Conservation (phyloP, 2,113 vertebrate species). For the Trogon surrucura region DNA sequence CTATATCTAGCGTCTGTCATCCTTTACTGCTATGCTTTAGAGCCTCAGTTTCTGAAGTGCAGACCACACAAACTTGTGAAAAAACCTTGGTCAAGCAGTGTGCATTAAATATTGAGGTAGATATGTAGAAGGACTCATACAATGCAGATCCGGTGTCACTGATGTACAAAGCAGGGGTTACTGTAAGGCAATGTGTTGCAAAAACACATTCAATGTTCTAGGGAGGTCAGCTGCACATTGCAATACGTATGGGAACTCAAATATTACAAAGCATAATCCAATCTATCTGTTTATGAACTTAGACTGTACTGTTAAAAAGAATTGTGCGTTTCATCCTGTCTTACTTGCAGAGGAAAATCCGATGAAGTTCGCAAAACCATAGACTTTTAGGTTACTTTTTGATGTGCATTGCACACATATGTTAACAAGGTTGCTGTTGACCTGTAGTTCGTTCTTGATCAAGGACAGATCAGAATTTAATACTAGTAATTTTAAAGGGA, state of each 20-base stretch:
- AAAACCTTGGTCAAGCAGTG: neutral
- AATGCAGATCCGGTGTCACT: neutral
- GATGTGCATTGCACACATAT: conserved; percentile 19
- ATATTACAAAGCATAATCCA: neutral
- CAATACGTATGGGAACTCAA: neutral
- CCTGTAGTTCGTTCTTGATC: conserved; percentile 51
- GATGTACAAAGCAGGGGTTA: neutral
- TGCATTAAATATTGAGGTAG: neutral
- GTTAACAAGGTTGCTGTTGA: conserved; percentile 15
- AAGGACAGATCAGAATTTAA: conserved; percentile 58
- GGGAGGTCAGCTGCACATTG: neutral
- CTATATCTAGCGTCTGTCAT: neutral
- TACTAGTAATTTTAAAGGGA: conserved; percentile 43
- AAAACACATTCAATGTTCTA: neutral
- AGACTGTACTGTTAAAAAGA: neutral
- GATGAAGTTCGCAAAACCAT: neutral
- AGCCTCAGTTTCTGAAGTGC: neutral
- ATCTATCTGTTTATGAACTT: neutral
- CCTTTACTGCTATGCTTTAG: neutral
- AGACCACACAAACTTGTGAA: neutral
- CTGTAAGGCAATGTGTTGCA: neutral
- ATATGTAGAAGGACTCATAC: neutral
- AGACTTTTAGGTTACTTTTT: conserved; percentile 30
- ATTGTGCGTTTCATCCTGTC: neutral
- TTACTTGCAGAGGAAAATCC: neutral